phyloP scores from a whole-genome alignment of 2,113 vertebrate species.

The Dromaius novaehollandiae region DNA sequence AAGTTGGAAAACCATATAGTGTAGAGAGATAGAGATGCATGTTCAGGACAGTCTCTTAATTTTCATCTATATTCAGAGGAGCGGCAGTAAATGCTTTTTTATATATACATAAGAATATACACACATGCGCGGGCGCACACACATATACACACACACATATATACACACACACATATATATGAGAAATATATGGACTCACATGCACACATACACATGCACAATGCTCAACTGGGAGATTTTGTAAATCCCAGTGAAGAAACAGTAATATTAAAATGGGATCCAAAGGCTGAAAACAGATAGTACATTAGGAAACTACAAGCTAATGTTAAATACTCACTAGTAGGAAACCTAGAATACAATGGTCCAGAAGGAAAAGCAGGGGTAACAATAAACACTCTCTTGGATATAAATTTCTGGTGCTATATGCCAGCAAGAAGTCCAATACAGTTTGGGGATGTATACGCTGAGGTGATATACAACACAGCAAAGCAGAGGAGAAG shows the following conservation, averaged over 20 bases:
- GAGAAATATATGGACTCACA: not conserved
- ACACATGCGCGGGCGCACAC: not conserved
- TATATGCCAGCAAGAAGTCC: not conserved
- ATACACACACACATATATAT: not conserved
- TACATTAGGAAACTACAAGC: not conserved
- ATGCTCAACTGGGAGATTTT: not conserved
- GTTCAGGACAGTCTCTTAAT: not conserved
- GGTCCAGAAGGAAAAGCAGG: not conserved
- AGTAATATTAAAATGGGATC: rapidly evolving
- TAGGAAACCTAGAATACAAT: not conserved
- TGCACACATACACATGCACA: rapidly evolving
- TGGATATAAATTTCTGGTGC: not conserved
- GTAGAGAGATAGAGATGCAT: not conserved
- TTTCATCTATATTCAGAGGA: not conserved
- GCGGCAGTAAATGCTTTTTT: not conserved
- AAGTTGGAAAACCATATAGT: not conserved
- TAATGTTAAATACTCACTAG: not conserved
- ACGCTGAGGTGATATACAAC: not conserved
- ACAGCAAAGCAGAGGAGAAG: not conserved
- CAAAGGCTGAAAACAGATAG: not conserved
- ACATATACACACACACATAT: too few relatives aligned
- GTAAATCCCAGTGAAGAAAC: not conserved
- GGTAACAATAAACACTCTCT: not conserved
- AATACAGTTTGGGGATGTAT: not conserved
- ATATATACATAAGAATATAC: not conserved